Evolutionary conservation across 1,140 invertebrate genomes (phyloP).

Genomic region (Medauroidea extradentata): DNA sequence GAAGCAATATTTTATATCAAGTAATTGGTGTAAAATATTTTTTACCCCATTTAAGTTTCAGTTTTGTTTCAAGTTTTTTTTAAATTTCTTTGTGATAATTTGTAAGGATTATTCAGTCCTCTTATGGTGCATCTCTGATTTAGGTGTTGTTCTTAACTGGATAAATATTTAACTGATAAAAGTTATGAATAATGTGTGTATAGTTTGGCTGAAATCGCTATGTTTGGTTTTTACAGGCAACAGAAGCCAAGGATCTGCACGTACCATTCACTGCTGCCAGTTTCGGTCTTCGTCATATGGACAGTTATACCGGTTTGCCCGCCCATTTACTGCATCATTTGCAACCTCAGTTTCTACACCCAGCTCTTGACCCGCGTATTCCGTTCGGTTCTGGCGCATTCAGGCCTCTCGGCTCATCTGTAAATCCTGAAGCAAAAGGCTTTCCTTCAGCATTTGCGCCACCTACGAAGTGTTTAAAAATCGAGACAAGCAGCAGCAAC

Average conservation of each 20-base stretch:
- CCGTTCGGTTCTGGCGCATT: slow-evolving; percentile 44
- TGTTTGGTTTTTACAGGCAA: slow-evolving; percentile 36
- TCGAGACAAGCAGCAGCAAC: slow-evolving; percentile 41
- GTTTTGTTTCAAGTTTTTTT: no score
- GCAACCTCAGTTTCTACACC: slow-evolving; percentile 48
- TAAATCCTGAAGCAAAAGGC: slow-evolving; percentile 40
- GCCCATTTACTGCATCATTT: slow-evolving; percentile 51
- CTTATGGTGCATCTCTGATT: no score
- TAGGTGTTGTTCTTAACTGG: no score
- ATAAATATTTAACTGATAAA: no score
- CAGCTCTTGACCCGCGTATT: slow-evolving; percentile 34
- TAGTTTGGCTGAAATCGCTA: not conserved
- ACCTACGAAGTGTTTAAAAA: slow-evolving; percentile 50
- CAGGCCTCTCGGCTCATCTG: slow-evolving; percentile 30
- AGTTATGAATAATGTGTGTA: not conserved
- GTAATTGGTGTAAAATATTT: no score
- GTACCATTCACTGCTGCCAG: slow-evolving; percentile 47
- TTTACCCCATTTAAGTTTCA: no score
- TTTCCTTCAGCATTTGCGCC: slow-evolving; percentile 52
- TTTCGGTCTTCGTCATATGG: slow-evolving; percentile 52
- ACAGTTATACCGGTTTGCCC: slow-evolving; percentile 50
- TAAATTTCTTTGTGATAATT: no score
- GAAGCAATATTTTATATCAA: no score
- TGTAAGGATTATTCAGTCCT: no score
- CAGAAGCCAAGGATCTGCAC: slow-evolving; percentile 50